Base-by-base conservation (phyloP, 1,140 invertebrate species). In the Lepidurus apus region DNA sequence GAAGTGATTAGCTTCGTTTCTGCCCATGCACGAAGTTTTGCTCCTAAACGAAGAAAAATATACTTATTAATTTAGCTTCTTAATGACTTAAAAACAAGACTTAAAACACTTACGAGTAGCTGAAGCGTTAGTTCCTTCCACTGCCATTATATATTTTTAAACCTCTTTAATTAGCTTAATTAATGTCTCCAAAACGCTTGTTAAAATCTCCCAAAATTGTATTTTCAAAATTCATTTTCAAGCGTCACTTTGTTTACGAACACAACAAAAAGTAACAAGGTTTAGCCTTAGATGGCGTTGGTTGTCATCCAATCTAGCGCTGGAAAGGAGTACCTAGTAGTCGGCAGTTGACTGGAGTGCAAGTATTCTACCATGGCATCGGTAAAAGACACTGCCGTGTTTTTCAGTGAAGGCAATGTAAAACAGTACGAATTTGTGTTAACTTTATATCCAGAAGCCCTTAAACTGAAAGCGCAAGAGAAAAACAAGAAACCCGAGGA, bases 401-500 rank as follows among this genome's bases (percentile, higher is more conserved):
- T 96, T 89, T 95, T 95, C 87, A 89, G 91, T 85, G 91, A 93
- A 87, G 94, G 93, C 83, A 93, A 92, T 85, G 89, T 91, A 82
- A 89, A 88, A 86, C 93, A 95, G 86, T 96, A 94, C 87, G 91
- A 93, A 84, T 91, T 93, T 87, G 93, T 95, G 83, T 89, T 94
- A 82, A 92, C 93, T 87, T 87, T 95, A 82, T 96, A 96, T 86
- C 93, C 93, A 80, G 90, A 95, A 87, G 94, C 93, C 80, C 87
- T 96, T 74, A 89, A 90, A 85, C 86, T 95, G 81, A 95, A 95
- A 87, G 93, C 94, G 76, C 92, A 94, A 86, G 89, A 89, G 84
- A 93, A 93, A 85, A 91, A 89, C 83, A 96, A 95, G 88, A 95
- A 94, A 87, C 93, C 94, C 74, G 94, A 95, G 85, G 94, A 96